phyloP scores from a whole-genome alignment of 30 jellyfish, hydroid and myxozoan species.

The Cassiopea andromeda region DNA sequence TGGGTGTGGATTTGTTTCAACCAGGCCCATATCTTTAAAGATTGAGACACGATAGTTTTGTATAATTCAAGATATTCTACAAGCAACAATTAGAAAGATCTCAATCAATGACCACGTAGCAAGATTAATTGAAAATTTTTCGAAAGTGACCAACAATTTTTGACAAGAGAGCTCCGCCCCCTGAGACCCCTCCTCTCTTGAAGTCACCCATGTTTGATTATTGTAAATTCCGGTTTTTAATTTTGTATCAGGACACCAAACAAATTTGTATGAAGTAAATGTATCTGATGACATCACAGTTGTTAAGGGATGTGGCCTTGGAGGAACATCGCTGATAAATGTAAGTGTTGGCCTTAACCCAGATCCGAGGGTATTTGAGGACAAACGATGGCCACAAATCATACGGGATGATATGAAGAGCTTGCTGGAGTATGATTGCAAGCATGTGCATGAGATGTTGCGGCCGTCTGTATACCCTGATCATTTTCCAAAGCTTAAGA shows the following conservation, averaged over 20 bases:
- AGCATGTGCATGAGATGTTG: slow-evolving; percentile 57
- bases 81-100: no score
- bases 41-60: no score
- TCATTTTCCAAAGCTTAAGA: slow-evolving; percentile 33
- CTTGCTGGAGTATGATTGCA: slow-evolving; percentile 32
- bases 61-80: no score
- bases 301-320: slow-evolving; percentile 84
- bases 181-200: no score
- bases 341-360: slow-evolving; percentile 77
- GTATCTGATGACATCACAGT: slow-evolving; percentile 75
- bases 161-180: no score
- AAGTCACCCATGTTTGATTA: no score
- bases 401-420: slow-evolving; percentile 42
- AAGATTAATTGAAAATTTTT: no score
- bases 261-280: slow-evolving; percentile 56
- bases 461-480: slow-evolving; percentile 70
- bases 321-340: slow-evolving; percentile 82
- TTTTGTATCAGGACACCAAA: slow-evolving; percentile 48
- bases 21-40: no score
- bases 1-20: no score
- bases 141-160: no score
- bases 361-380: slow-evolving; percentile 60
- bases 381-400: slow-evolving; percentile 61
- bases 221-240: no score
- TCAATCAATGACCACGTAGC: no score